Evolutionary conservation across 1,140 invertebrate species (phyloP), one percentile per base, ranked within the genome.

Genomic region (Drosophila punjabiensis): DNA sequence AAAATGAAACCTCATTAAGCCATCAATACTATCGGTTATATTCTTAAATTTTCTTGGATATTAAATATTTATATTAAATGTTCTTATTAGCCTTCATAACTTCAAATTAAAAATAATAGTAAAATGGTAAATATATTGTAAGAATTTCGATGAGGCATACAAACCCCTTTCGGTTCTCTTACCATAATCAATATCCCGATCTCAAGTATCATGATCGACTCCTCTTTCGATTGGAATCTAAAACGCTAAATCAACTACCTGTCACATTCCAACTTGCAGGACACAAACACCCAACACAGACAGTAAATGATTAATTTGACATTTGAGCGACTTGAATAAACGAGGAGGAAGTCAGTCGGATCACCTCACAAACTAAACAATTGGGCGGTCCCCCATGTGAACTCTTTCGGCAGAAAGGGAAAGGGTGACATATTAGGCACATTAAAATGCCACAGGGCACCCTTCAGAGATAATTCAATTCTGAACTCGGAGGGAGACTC

Each of bases 371-470:
- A 65, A 30, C 73, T 20, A 50, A 48, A 48, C 32, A 69, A 56
- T 56, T 81, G 84, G 84, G 84, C 84, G 85, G 85, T 90, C 86
- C 48, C 33, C 55, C 55, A 58, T 63, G 69, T 89, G 69, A 88
- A 85, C 81, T 85, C 78, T 81, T 90, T 89, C 30, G 24, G 62
- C 55, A 35, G 30, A 20, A 20, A 18, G 35, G 50, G 43, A 66
- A 70, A 76, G 81, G 66, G 85, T 76, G 85, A 88, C 85, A 88
- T 68, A 89, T 88, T 85, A 85, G 81, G 70, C 85, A 88, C 86
- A 88, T 88, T 88, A 88, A 89, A 88, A 88, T 88, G 85, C 85
- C 85, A 85, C 81, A 81, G 78, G 74, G 78, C 74, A 68, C 43
- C 62, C 81, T 75, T 24, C 43, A 61, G 63, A 81, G 81, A 89